A percentile compares a stretch with the other conserved stretches of the same genome.
Evolutionary conservation across 2,113 vertebrate genomes (phyloP).

Genomic region (Myotis brandtii): DNA sequence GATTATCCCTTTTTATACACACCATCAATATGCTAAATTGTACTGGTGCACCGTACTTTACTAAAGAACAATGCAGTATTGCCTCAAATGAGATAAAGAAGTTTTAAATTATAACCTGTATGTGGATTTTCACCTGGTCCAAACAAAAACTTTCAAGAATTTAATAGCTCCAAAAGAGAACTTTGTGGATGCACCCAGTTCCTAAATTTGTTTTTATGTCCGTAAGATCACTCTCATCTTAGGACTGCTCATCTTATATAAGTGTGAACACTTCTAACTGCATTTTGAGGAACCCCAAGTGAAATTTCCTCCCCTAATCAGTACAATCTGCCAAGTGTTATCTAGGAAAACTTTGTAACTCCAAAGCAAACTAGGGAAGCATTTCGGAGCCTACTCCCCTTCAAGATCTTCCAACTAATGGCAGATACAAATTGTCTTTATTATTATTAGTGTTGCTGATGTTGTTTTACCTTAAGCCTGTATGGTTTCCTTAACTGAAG

Average conservation of each 20-base stretch:
- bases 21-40: not conserved
- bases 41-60: not conserved
- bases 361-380: not conserved
- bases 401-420: not conserved
- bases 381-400: not conserved
- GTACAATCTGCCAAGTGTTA: not conserved
- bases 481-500: not conserved
- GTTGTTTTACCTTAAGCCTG: not conserved
- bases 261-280: not conserved
- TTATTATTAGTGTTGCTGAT: not conserved
- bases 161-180: not conserved
- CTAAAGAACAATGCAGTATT: not conserved
- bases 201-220: not conserved
- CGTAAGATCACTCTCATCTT: not conserved
- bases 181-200: not conserved
- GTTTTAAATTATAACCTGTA: not conserved
- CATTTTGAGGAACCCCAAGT: not conserved
- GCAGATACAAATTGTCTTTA: not conserved
- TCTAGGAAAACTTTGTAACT: not conserved
- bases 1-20: not conserved
- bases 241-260: not conserved
- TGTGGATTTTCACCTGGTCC: not conserved
- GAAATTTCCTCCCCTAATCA: not conserved
- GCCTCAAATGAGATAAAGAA: not conserved
- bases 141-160: not conserved